These are phyloP conservation scores for Dinothrombium tinctorium DNA, from an alignment of 1,140 invertebrate species.

Conservation along the genomic window DNA sequence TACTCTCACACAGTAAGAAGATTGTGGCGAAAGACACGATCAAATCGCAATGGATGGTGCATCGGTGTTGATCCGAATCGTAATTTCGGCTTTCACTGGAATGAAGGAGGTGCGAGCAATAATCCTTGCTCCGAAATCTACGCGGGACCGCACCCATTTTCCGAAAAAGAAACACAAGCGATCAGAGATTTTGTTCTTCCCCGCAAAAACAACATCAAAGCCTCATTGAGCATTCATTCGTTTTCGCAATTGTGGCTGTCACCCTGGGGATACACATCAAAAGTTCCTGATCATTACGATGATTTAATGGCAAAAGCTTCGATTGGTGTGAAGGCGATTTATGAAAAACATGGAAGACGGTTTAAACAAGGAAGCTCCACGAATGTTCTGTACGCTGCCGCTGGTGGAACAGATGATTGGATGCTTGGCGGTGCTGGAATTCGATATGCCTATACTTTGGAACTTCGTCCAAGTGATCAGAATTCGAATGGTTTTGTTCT, in stretches of 20 bases:
- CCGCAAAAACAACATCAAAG: constrained; percentile 2
- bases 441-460: background rate
- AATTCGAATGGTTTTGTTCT: background rate
- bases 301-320: too few species aligned
- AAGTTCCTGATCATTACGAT: constrained; percentile 23
- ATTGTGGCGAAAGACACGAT: constrained; percentile 17
- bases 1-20: constrained; percentile 23
- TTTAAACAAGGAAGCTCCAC: too few species aligned
- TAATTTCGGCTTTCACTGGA: constrained; percentile 15
- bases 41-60: constrained; percentile 11
- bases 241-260: constrained; percentile 25
- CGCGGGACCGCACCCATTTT: constrained; percentile 21
- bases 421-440: background rate
- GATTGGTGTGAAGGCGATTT: too few species aligned
- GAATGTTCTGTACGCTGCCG: background rate
- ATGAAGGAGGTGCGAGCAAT: constrained; percentile 33
- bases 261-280: constrained; percentile 27
- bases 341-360: too few species aligned
- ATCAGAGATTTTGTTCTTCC: constrained; percentile 10
- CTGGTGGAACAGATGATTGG: background rate
- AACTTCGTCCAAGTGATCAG: background rate
- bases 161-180: constrained; percentile 14
- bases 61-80: constrained; percentile 15
- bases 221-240: constrained; percentile 15
- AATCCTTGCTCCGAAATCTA: constrained; percentile 74